Evolutionary conservation across 2,113 vertebrate genomes (phyloP).

Genomic region (Nipponia nippon): DNA sequence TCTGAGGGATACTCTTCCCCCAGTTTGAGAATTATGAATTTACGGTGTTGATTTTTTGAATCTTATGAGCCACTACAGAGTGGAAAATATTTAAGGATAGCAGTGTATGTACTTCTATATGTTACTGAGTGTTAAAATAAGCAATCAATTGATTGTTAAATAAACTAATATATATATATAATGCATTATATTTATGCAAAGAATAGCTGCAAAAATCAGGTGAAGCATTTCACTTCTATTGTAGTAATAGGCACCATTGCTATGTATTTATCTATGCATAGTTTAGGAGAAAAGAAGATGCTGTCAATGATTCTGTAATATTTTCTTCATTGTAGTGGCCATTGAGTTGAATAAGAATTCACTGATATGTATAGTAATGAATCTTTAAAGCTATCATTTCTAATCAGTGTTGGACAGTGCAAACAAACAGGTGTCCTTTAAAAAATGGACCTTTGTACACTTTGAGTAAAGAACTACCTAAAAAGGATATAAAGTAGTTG

Average conservation of each 20-base stretch:
- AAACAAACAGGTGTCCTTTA: conserved; percentile 58
- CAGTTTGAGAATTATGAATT: conserved; percentile 25
- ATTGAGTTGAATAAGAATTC: conserved; percentile 68
- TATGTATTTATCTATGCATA: conserved; percentile 70
- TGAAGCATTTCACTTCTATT: conserved; percentile 55
- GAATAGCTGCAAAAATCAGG: conserved; percentile 55
- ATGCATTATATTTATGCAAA: conserved; percentile 49
- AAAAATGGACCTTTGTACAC: conserved; percentile 71
- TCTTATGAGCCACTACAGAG: conserved; percentile 44
- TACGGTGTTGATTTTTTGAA: conserved; percentile 32
- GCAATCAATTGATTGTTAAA: conserved; percentile 30
- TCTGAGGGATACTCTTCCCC: conserved; percentile 35
- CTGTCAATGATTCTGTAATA: conserved; percentile 68
- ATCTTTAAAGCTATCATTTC: conserved; percentile 59
- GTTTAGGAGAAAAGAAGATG: conserved; percentile 65
- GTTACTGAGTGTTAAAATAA: conserved; percentile 63
- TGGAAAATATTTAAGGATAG: conserved; percentile 69
- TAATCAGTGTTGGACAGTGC: conserved; percentile 57
- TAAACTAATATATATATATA: conserved; percentile 39
- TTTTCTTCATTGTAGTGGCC: conserved; percentile 68
- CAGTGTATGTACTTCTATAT: conserved; percentile 53
- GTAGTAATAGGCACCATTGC: conserved; percentile 55
- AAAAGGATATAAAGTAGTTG: conserved; percentile 70
- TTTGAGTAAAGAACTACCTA: conserved; percentile 71
- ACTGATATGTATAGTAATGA: conserved; percentile 64